Evolutionary conservation across 2,888 invertebrate species (phyloP).

Genomic region (Drosophila mercatorum): DNA sequence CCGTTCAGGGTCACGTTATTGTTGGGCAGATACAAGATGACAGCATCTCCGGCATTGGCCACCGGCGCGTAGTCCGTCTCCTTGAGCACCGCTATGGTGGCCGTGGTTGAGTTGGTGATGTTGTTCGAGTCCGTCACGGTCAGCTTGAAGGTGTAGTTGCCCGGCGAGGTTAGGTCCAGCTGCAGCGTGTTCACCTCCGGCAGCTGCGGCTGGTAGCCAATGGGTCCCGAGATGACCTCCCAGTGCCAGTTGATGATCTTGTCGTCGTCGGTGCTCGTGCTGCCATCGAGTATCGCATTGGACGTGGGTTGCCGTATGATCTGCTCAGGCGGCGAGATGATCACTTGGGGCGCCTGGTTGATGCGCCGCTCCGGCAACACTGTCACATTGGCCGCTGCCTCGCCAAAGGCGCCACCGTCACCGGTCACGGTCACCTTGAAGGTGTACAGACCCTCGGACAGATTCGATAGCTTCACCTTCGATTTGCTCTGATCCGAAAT

Average conservation of each 20-base stretch:
- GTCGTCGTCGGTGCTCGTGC: conserved; percentile 92
- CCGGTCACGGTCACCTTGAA: conserved; percentile 95
- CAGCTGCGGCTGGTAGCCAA: conserved; percentile 92
- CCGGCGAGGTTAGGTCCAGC: conserved; percentile 92
- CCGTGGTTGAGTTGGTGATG: conserved; percentile 92
- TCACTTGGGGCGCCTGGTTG: conserved; percentile 93
- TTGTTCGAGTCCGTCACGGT: conserved; percentile 97
- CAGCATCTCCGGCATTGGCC: conserved; percentile 96
- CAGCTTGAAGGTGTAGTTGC: conserved; percentile 95
- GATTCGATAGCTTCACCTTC: conserved; percentile 92
- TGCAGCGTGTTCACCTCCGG: conserved; percentile 93
- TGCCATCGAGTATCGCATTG: conserved; percentile 95
- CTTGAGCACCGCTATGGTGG: conserved; percentile 95
- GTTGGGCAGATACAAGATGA: conserved; percentile 95
- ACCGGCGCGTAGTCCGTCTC: conserved; percentile 97
- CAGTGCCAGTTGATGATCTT: conserved; percentile 95
- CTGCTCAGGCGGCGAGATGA: conserved; percentile 94
- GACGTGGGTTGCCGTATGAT: conserved; percentile 95
- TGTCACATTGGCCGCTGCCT: conserved; percentile 94
- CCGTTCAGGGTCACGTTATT: conserved; percentile 95
- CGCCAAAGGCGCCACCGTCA: conserved; percentile 89
- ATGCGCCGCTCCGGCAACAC: conserved; percentile 93
- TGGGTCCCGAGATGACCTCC: conserved; percentile 95
- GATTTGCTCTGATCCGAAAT: conserved; percentile 93
- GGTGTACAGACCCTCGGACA: conserved; percentile 94